phyloP scores from a whole-genome alignment of 2,888 invertebrate genomes.

The Tiliacea aurago region DNA sequence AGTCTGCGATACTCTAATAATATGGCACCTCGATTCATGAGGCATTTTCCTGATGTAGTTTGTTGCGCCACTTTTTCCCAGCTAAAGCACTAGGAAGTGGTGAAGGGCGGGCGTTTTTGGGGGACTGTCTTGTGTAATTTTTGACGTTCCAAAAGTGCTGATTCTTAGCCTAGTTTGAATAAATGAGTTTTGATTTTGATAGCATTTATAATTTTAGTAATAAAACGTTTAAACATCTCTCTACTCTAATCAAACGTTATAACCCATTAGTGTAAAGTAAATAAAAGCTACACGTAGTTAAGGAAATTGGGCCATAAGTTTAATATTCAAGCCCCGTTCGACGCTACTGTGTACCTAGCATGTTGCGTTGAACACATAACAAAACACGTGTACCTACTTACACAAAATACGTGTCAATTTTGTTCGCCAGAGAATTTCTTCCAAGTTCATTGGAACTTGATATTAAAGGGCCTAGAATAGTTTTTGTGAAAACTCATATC shows the following conservation, averaged over 20 bases:
- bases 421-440: background rate
- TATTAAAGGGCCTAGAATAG: background rate
- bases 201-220: background rate
- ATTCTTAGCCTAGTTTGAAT: too few species aligned
- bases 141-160: too few species aligned
- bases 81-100: too few species aligned
- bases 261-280: background rate
- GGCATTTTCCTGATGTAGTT: background rate
- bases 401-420: conserved; percentile 18
- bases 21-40: background rate
- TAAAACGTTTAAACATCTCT: background rate
- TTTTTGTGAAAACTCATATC: background rate
- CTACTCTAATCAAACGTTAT: background rate
- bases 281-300: conserved; percentile 17
- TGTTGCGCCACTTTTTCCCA: too few species aligned
- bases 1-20: background rate
- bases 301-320: conserved; percentile 17
- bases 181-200: too few species aligned
- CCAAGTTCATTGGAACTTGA: background rate
- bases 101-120: too few species aligned
- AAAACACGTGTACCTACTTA: background rate
- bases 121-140: too few species aligned
- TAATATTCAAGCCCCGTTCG: conserved; percentile 33
- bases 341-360: conserved; percentile 7
- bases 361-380: conserved; percentile 1